Percentiles rank a stretch among this genome's conserved stretches.
Conservation (phyloP, 2,797 vertebrate genomes). For the Acanthopagrus latus region DNA sequence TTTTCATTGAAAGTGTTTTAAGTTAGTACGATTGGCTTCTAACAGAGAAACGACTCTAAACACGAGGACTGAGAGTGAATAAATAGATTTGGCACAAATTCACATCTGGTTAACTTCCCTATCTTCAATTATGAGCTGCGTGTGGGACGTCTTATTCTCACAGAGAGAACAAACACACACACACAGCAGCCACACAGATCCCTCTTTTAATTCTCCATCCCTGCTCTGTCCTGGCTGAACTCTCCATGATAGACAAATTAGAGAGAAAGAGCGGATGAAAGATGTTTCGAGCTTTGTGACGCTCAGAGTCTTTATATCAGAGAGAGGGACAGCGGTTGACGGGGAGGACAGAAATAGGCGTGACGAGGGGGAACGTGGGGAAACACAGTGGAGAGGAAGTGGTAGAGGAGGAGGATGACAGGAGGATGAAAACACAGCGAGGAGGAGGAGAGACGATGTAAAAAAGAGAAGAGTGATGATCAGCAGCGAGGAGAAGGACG, state of each 20-base stretch:
- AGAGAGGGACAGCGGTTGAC: background rate
- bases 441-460: background rate
- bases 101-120: background rate
- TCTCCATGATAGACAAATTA: slow-evolving; percentile 21
- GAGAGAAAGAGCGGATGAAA: slow-evolving; percentile 25
- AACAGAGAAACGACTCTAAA: background rate
- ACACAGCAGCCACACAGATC: background rate
- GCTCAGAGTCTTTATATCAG: background rate
- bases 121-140: background rate
- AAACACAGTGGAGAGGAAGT: background rate
- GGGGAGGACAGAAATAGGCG: background rate
- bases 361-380: background rate
- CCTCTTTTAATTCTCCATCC: slow-evolving; percentile 2
- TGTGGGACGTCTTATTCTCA: background rate
- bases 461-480: slow-evolving; percentile 4
- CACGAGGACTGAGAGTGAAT: too few relatives aligned
- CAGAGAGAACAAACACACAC: slow-evolving; percentile 1
- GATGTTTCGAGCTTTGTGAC: background rate
- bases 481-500: background rate
- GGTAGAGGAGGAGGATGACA: slow-evolving; percentile 5
- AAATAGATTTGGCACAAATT: background rate
- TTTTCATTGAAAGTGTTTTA: background rate
- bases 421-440: background rate
- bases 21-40: background rate
- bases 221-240: background rate